Evolutionary conservation across 2,113 vertebrate species (phyloP), one percentile per base, ranked within the genome.

Genomic region (Cephalopholis sonnerati): DNA sequence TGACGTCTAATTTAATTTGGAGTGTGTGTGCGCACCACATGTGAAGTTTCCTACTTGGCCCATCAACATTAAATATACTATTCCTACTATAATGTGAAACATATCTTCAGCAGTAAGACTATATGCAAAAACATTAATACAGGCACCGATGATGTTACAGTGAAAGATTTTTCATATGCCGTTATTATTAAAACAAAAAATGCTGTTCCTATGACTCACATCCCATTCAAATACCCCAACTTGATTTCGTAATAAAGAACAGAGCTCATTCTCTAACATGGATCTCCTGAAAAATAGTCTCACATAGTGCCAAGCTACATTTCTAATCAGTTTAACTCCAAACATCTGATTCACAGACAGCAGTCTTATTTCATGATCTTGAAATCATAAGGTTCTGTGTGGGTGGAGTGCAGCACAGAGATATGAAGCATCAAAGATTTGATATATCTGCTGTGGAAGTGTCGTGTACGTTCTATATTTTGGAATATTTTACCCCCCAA

Each of bases 301-400:
- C 10, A 16, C 39, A 70, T 53, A 3, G 57, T 58, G 64, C 68
- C 55, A 46, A 64, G 79, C 22, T 77, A 73, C 39, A 78, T 85
- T 72, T 67, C 0, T 80, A 78, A 82, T 78, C 68, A 63, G 53
- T 81, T 74, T 62, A 72, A 72, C 81, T 81, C 58, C 53, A 59
- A 63, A 73, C 77, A 75, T 68, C 39, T 68, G 55, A 87, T 54
- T 66, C 67, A 27, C 61, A 78, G 70, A 72, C 71, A 70, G 76
- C 72, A 63, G 75, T 61, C 25, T 77, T 59, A 74, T 74, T 82
- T 70, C 69, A 80, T 59, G 75, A 57, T 58, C 20, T 57, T 65
- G 65, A 68, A 81, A 55, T 75, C 36, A 17, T 46, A 59, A 55
- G 74, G 25, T 75, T 74, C 18, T 79, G 64, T 72, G 77, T 88